Evolutionary conservation across 2,888 invertebrate genomes (phyloP).

Genomic region (Plebejus anna): DNA sequence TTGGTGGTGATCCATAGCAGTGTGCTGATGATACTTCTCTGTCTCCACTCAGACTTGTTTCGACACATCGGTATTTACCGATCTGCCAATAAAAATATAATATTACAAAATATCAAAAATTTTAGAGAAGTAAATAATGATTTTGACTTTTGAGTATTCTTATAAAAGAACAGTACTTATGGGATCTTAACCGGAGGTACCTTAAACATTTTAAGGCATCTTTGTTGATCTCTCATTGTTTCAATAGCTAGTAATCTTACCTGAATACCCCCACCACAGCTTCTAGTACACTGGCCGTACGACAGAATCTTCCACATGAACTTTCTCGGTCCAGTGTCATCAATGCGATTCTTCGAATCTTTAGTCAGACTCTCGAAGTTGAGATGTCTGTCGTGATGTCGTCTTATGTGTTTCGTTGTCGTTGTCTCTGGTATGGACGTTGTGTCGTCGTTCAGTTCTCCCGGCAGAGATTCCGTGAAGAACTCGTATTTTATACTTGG

Average conservation of each 20-base stretch:
- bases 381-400: constrained; percentile 57
- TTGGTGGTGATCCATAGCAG: constrained; percentile 81
- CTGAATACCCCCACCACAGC: constrained; percentile 90
- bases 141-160: no score
- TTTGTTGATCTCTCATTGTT: no score
- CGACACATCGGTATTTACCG: constrained; percentile 86
- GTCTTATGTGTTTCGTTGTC: constrained; percentile 54
- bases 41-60: constrained; percentile 76
- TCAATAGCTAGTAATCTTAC: constrained; percentile 45
- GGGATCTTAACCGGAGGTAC: no score
- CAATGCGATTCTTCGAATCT: constrained; percentile 48
- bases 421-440: background rate
- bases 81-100: constrained; percentile 64
- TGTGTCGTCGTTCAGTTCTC: constrained; percentile 57
- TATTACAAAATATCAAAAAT: no score
- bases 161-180: no score
- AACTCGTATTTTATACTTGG: constrained; percentile 95
- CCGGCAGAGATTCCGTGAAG: constrained; percentile 83
- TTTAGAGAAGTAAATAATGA: no score
- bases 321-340: constrained; percentile 68
- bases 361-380: constrained; percentile 47
- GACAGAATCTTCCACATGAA: constrained; percentile 90
- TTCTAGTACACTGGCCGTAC: constrained; percentile 87
- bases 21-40: constrained; percentile 78
- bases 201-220: no score